phyloP scores from a whole-genome alignment of 2,888 invertebrate species.

The Salpingus planirostris region DNA sequence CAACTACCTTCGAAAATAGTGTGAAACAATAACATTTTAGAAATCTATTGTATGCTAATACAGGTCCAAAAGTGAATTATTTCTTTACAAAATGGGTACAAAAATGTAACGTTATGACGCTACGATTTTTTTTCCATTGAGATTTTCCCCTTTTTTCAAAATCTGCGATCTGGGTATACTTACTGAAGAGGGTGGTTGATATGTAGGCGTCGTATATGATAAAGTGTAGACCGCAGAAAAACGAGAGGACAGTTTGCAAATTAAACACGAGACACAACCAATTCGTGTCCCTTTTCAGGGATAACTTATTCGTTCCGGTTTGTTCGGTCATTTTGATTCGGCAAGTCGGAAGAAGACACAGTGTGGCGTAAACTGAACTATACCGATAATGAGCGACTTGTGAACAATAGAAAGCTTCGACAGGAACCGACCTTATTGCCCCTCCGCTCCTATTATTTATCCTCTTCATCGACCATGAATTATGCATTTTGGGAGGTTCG shows the following conservation, averaged over 20 bases:
- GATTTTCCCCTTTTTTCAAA: background rate
- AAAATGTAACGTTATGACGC: background rate
- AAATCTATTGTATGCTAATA: too few species aligned
- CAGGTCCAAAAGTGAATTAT: background rate
- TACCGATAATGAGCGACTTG: too few species aligned
- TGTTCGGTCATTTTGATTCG: too few species aligned
- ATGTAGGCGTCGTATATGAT: slow-evolving; percentile 35
- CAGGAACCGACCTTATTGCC: too few species aligned
- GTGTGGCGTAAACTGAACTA: too few species aligned
- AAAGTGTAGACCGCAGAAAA: slow-evolving; percentile 55
- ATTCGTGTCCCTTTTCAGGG: slow-evolving; percentile 47
- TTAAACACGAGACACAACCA: slow-evolving; percentile 69
- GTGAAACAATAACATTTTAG: too few species aligned
- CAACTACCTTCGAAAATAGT: too few species aligned
- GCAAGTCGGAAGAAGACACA: too few species aligned
- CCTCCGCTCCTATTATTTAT: too few species aligned
- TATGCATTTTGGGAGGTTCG: too few species aligned
- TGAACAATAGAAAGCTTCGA: too few species aligned
- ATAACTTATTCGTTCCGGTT: background rate
- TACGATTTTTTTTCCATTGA: background rate
- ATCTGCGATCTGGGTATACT: slow-evolving; percentile 26
- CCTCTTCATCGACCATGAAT: too few species aligned
- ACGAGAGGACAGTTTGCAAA: slow-evolving; percentile 63
- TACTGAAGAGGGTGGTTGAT: slow-evolving; percentile 30
- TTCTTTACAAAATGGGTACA: background rate